Evolutionary conservation across 2,797 vertebrate species (phyloP), one percentile per base, ranked within the genome.

Genomic region (Caiman crocodilus): DNA sequence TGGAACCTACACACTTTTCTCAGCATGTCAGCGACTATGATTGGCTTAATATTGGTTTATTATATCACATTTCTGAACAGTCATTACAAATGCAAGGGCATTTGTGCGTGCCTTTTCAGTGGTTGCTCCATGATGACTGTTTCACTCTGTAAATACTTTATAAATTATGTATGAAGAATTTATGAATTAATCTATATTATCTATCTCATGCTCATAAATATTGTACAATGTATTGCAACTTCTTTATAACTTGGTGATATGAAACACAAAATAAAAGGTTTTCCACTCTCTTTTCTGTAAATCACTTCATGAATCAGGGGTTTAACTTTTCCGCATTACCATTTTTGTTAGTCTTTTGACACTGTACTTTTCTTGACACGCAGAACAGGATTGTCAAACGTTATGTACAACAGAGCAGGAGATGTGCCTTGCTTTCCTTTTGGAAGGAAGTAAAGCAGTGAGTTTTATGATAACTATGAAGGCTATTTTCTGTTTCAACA

Each of bases 171-270:
- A 97, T 95, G 94, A 92, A 79, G 92, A 76, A 90, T 91, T 95
- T 96, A 96, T 93, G 94, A 93, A 94, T 96, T 94, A 95, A 96
- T 96, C 96, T 95, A 90, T 97, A 94, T 92, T 42, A n/a, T 89
- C 18, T 89, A 90, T 88, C 91, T 93, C 78, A 56, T 32, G 30
- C 89, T 94, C 93, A 96, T 97, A 95, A 97, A 97, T 97, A 95
- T 94, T 96, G 86, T 65, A 95, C 77, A 28, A 55, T 67, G 78
- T 76, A 75, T 94, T 8, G 21, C 73, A 94, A 89, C 76, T 69
- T 89, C 88, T 92, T 88, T 61, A 17, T 58, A 88, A 84, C 87
- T 75, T 3, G 30, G 69, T 84, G 84, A 75, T 83, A 87, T 85
- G 86, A 89, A 84, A 91, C 79, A 87, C 81, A 61, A 94, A 94